Percentiles rank a stretch among this genome's conserved stretches.
These are phyloP conservation scores for Zaprionus gabonicus DNA, from an alignment of 1,140 invertebrate genomes.

Conservation along the genomic window DNA sequence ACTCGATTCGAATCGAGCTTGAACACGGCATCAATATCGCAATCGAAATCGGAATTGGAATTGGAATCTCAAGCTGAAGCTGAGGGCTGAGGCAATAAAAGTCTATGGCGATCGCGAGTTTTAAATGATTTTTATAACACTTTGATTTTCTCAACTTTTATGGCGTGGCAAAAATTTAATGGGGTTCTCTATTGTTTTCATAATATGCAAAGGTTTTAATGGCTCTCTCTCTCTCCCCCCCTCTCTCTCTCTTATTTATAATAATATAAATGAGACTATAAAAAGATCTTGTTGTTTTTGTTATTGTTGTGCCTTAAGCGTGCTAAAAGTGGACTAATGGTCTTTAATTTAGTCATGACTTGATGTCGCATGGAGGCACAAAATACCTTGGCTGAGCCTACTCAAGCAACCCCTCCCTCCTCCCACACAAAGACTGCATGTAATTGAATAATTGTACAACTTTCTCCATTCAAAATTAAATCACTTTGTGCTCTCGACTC, in stretches of 20 bases:
- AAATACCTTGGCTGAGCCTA: conserved; percentile 19
- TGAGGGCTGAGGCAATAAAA: conserved; percentile 34
- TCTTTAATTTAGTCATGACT: conserved; percentile 64
- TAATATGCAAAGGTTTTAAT: conserved; percentile 75
- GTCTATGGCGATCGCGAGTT: conserved; percentile 58
- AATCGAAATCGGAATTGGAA: conserved; percentile 4
- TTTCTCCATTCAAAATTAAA: conserved; percentile 77
- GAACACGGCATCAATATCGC: conserved; percentile 4
- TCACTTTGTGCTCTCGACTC: conserved; percentile 59
- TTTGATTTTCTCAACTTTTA: conserved; percentile 60
- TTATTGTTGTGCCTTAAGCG: conserved; percentile 37
- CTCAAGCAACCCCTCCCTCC: not conserved
- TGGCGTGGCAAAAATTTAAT: conserved; percentile 80
- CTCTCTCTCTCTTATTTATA: conserved; percentile 52
- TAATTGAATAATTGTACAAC: conserved; percentile 74
- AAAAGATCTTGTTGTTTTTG: conserved; percentile 44
- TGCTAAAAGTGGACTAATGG: conserved; percentile 77
- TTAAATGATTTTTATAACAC: conserved; percentile 82
- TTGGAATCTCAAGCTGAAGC: not conserved
- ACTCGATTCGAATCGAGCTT: not conserved
- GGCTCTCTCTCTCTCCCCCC: conserved; percentile 24
- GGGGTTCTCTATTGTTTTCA: conserved; percentile 63
- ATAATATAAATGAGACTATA: conserved; percentile 68
- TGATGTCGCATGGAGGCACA: conserved; percentile 15
- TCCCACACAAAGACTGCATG: not conserved